Evolutionary conservation across 2,113 vertebrate genomes (phyloP).

Genomic region (Tetraodon nigroviridis): DNA sequence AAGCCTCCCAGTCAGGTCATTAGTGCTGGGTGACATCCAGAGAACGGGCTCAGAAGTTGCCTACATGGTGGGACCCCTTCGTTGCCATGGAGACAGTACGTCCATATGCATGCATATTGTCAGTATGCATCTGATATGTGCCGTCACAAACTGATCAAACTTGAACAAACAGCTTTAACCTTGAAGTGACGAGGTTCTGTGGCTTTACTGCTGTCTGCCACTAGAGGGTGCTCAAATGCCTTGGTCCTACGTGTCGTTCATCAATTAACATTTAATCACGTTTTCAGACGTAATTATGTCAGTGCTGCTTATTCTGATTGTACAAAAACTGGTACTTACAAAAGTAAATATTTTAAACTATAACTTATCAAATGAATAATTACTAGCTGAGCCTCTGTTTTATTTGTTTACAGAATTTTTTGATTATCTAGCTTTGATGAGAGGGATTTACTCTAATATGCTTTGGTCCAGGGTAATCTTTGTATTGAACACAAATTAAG

Average conservation of each 20-base stretch:
- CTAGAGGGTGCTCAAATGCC: neutral
- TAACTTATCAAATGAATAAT: constrained; percentile 45
- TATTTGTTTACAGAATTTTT: constrained; percentile 53
- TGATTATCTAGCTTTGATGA: constrained; percentile 42
- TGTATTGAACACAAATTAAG: neutral
- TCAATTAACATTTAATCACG: no score
- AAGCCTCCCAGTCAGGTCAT: constrained; percentile 83
- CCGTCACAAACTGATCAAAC: no score
- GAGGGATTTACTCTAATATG: constrained; percentile 42
- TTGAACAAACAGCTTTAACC: no score
- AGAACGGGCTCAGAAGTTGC: constrained; percentile 85
- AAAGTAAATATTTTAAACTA: constrained; percentile 12
- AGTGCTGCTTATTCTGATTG: neutral
- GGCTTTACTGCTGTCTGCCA: constrained; percentile 1
- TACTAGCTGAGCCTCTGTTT: constrained; percentile 55
- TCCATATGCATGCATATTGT: constrained; percentile 33
- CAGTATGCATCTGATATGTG: neutral
- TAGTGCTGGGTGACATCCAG: constrained; percentile 84
- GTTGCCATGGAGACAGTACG: constrained; percentile 92
- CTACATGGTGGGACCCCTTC: constrained; percentile 86
- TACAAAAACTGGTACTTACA: constrained; percentile 8
- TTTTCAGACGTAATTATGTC: no score
- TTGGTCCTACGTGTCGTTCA: no score
- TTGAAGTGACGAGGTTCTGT: no score
- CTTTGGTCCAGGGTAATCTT: constrained; percentile 19